phyloP scores from a whole-genome alignment of 2,888 invertebrate species.

The Lasioglossum villosulum region DNA sequence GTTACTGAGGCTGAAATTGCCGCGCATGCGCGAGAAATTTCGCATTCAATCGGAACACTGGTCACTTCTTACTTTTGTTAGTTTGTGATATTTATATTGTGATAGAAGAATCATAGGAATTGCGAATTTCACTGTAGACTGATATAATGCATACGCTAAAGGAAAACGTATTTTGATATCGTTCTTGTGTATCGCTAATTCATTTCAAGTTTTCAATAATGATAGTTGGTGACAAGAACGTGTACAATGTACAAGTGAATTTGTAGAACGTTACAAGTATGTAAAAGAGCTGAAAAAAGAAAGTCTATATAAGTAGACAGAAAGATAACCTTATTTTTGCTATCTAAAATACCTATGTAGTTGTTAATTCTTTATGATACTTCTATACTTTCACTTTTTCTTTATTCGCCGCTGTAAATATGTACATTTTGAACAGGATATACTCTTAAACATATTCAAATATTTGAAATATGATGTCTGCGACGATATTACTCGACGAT shows the following conservation, averaged over 20 bases:
- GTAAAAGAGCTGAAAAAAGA: constrained; percentile 12
- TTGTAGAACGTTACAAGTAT: constrained; percentile 7
- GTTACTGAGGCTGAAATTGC: no score
- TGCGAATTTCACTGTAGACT: not conserved
- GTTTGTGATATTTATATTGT: constrained; percentile 50
- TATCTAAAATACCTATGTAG: not conserved
- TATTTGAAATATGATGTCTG: constrained; percentile 15
- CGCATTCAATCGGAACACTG: no score
- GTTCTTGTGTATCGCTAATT: not conserved
- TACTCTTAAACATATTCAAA: not conserved
- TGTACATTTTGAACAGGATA: not conserved
- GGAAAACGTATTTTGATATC: constrained; percentile 7
- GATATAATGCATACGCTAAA: constrained; percentile 19
- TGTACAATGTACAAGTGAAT: constrained; percentile 7
- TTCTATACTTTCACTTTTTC: not conserved
- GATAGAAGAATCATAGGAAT: not conserved
- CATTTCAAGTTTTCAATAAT: not conserved
- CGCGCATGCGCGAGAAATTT: no score
- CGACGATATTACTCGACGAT: constrained; percentile 15
- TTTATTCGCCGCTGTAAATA: not conserved
- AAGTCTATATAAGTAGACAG: constrained; percentile 1
- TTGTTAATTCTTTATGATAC: constrained; percentile 8
- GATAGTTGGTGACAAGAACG: constrained; percentile 1
- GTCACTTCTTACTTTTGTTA: constrained; percentile 27
- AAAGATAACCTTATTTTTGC: constrained; percentile 24